Evolutionary conservation across 1,140 invertebrate genomes (phyloP), one percentile per base, ranked within the genome.

Genomic region (Drosophila ficusphila): DNA sequence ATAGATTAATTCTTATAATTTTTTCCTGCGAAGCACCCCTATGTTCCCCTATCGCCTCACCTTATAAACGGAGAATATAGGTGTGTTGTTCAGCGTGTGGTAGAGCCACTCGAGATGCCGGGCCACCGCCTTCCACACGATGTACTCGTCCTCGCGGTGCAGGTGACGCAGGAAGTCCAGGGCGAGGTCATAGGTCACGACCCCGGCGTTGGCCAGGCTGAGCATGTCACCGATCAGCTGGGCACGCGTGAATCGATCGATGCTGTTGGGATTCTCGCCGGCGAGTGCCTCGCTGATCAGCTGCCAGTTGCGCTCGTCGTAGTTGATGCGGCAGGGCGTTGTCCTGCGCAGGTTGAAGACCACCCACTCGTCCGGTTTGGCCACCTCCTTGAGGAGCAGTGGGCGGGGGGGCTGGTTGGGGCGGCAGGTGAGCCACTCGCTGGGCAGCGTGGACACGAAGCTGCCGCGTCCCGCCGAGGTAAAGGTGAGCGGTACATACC

Each of bases 261-360:
- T 27, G 12, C 14, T 36, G 51, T 6, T 53, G 34, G 9, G 9
- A 6, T 19, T 41, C n/a, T 3, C 0, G 6, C 1, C 14, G 6
- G 7, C 11, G 7, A 54, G 4, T 6, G 23, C 36, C 25, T 14
- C 4, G 8, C 7, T 23, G 7, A 54, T 25, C 11, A 54, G 25
- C 11, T 14, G 16, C 51, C 51, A 54, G n/a, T 54, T 54, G 11
- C 16, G 51, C 2, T 54, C 38, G 16, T 54, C 51, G 38, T 54
- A 54, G 51, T 6, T 29, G 14, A 54, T 4, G 23, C 51, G 51
- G n/a, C 51, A 54, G 36, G 23, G 51, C 5, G 36, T 19, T 7
- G 7, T 12, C 4, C 29, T 7, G 2, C 34, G 36, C 0, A 54
- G 16, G 7, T 54, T 54, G 25, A 54, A 42, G 36, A 54, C 8